A percentile compares a stretch with the other conserved stretches of the same genome.
Evolutionary conservation across 2,113 vertebrate species (phyloP).

Genomic region (Xiphophorus couchianus): DNA sequence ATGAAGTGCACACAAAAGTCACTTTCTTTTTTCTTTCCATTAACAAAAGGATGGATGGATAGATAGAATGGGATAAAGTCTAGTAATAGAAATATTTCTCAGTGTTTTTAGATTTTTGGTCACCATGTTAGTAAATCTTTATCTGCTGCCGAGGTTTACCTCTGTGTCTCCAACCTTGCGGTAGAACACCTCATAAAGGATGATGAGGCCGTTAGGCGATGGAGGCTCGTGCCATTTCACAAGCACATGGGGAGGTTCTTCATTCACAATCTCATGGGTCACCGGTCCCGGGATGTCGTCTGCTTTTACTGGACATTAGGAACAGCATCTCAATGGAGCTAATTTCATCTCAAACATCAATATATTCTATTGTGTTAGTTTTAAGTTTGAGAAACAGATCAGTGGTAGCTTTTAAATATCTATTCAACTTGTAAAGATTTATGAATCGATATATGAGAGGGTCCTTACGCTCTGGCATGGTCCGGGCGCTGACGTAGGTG

Average conservation of each 20-base stretch:
- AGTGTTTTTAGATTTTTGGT: neutral
- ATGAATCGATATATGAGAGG: neutral
- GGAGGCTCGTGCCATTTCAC: conserved; percentile 89
- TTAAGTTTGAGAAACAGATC: neutral
- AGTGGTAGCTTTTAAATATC: neutral
- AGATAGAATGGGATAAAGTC: too few species aligned
- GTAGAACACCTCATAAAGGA: conserved; percentile 95
- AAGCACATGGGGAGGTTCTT: conserved; percentile 83
- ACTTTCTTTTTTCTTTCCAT: neutral
- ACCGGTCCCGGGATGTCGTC: conserved; percentile 88
- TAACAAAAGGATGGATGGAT: too few species aligned
- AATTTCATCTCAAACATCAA: neutral
- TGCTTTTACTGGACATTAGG: conserved; percentile 84
- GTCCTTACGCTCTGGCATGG: conserved; percentile 91
- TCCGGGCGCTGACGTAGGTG: conserved; percentile 91
- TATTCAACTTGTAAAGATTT: too few species aligned
- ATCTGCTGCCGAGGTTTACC: conserved; percentile 66
- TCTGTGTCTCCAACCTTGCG: conserved; percentile 86
- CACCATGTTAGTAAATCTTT: neutral
- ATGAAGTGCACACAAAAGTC: conserved; percentile 6
- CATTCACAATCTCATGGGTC: conserved; percentile 84
- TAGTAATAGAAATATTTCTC: neutral
- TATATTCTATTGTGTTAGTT: neutral
- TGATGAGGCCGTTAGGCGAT: conserved; percentile 92
- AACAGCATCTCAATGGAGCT: neutral